Conservation (phyloP, 2,113 vertebrate species). For the Thryonomys swinderianus region DNA sequence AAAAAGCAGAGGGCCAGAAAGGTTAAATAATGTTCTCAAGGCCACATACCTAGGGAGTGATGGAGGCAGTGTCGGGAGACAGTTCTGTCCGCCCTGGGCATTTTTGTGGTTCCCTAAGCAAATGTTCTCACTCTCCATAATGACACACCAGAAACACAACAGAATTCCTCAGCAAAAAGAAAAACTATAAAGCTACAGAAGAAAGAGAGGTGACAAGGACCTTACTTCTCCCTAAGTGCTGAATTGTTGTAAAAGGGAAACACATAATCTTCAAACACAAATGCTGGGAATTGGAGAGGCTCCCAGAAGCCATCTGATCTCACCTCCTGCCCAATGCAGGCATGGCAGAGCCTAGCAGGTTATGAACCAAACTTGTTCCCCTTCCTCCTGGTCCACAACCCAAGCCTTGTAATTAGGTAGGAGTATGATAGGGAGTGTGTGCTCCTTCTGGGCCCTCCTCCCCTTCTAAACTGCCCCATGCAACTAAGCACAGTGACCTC, state of each 20-base stretch:
- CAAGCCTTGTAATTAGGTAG: neutral
- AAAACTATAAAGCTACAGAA: slow-evolving; percentile 14
- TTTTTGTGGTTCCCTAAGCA: slow-evolving; percentile 29
- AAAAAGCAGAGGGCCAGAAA: slow-evolving; percentile 24
- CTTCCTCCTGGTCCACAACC: neutral
- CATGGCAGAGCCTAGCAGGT: neutral
- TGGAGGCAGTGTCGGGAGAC: neutral
- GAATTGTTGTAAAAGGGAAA: neutral
- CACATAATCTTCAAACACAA: neutral
- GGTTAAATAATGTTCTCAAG: neutral
- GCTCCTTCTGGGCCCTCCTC: neutral
- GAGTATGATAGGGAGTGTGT: neutral
- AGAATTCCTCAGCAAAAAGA: slow-evolving; percentile 35
- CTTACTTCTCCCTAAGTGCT: neutral
- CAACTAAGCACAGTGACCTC: neutral
- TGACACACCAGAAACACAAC: slow-evolving; percentile 42
- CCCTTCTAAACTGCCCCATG: neutral
- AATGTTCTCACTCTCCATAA: slow-evolving; percentile 30
- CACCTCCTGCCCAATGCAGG: neutral
- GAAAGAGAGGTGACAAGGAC: neutral
- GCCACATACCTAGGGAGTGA: neutral
- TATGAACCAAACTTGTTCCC: neutral
- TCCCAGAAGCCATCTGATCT: slow-evolving; percentile 32
- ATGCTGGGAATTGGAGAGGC: neutral
- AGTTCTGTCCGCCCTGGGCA: neutral